Evolutionary conservation across 2,113 vertebrate species (phyloP).

Genomic region (Cyanoliseus patagonus): DNA sequence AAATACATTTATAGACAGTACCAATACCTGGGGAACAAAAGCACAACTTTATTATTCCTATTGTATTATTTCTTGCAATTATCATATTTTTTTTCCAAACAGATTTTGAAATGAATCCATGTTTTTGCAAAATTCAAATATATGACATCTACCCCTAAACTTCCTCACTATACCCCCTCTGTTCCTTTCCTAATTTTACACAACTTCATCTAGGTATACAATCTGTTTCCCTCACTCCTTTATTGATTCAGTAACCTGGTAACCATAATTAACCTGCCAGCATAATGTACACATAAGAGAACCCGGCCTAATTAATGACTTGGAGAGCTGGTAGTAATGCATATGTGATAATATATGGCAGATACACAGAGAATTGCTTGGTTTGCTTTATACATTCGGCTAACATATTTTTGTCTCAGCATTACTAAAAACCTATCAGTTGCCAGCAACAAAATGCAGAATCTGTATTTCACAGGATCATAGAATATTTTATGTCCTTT

Average conservation of each 20-base stretch:
- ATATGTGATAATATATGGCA: not conserved
- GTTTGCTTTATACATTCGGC: not conserved
- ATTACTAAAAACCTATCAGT: not conserved
- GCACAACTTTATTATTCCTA: not conserved
- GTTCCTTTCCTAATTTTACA: not conserved
- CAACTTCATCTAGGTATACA: not conserved
- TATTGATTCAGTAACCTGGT: slow-evolving; percentile 40
- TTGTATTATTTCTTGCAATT: not conserved
- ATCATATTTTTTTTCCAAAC: not conserved
- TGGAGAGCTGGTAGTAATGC: not conserved
- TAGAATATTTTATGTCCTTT: not conserved
- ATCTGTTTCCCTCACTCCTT: not conserved
- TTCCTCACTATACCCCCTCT: not conserved
- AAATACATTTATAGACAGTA: not conserved
- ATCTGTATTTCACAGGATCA: not conserved
- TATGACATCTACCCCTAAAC: not conserved
- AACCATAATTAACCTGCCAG: slow-evolving; percentile 54
- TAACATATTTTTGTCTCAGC: not conserved
- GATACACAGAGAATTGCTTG: not conserved
- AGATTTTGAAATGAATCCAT: not conserved
- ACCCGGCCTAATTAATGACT: slow-evolving; percentile 26
- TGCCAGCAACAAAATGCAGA: not conserved
- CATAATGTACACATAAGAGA: slow-evolving; percentile 22
- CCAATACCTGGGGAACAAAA: not conserved
- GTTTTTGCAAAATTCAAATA: not conserved